These are phyloP conservation scores for Penaeus chinensis DNA, from an alignment of 1,140 invertebrate species.

Conservation along the genomic window DNA sequence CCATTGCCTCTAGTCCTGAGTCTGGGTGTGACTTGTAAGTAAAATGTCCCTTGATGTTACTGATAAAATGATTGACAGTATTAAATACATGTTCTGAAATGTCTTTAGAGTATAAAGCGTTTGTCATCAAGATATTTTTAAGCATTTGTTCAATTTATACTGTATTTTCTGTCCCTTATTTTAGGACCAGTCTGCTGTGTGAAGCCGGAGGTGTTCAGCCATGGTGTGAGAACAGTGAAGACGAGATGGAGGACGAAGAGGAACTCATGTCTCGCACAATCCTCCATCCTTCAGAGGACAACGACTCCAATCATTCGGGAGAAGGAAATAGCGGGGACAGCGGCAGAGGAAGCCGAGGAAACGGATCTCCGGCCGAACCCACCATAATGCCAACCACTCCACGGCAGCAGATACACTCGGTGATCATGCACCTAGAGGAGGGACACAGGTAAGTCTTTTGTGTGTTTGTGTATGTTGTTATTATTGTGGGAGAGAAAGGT, in stretches of 20 bases:
- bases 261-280: constrained; percentile 53
- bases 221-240: constrained; percentile 28
- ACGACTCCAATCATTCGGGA: not conserved
- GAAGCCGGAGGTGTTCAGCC: not conserved
- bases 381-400: constrained; percentile 46
- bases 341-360: not conserved
- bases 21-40: constrained; percentile 35
- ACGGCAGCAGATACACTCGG: constrained; percentile 49
- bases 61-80: too few species aligned
- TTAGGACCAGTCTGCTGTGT: constrained; percentile 40
- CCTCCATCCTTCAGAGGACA: constrained; percentile 33
- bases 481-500: too few species aligned
- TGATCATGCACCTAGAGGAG: constrained; percentile 50
- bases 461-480: too few species aligned
- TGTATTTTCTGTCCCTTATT: not conserved
- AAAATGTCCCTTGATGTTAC: too few species aligned
- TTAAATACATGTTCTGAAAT: too few species aligned
- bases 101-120: too few species aligned
- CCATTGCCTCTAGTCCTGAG: constrained; percentile 44
- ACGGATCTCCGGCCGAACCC: constrained; percentile 2
- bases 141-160: not conserved
- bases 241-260: constrained; percentile 27
- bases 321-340: constrained; percentile 1
- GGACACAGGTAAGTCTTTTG: constrained; percentile 35
- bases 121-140: not conserved